A percentile compares a stretch with the other conserved stretches of the same genome.
phyloP scores from a whole-genome alignment of 2,113 vertebrate genomes.

The Pleuronectes platessa region DNA sequence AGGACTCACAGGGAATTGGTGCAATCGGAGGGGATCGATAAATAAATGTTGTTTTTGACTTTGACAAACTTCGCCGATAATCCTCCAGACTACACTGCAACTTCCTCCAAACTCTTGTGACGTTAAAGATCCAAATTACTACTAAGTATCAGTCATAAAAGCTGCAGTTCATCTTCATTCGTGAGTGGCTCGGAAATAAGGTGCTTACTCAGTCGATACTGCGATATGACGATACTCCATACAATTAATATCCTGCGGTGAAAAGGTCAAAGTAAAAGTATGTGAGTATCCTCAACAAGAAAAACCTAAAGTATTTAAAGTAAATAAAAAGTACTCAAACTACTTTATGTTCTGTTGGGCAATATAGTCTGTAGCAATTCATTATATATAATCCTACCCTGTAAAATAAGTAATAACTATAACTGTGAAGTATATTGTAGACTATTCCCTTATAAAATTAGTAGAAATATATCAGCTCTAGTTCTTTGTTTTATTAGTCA shows the following conservation, averaged over 20 bases:
- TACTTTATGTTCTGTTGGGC: no score
- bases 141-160: not conserved
- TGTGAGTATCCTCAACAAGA: not conserved
- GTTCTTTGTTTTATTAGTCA: not conserved
- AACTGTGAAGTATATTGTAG: not conserved
- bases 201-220: not conserved
- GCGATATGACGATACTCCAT: not conserved
- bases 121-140: constrained; percentile 17
- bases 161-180: not conserved
- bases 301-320: not conserved
- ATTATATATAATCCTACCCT: not conserved
- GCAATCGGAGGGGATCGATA: constrained; percentile 43
- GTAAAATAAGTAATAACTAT: not conserved
- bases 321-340: not conserved
- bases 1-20: constrained; percentile 11
- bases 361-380: no score
- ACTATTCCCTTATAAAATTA: no score
- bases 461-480: not conserved
- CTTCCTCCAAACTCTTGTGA: constrained; percentile 16
- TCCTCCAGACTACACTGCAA: not conserved
- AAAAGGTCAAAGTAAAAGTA: constrained; percentile 2
- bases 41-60: constrained; percentile 53
- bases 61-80: constrained; percentile 41
- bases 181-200: not conserved
- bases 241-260: not conserved